Evolutionary conservation across 2,113 vertebrate species (phyloP), one percentile per base, ranked within the genome.

Genomic region (Recurvirostra avosetta): DNA sequence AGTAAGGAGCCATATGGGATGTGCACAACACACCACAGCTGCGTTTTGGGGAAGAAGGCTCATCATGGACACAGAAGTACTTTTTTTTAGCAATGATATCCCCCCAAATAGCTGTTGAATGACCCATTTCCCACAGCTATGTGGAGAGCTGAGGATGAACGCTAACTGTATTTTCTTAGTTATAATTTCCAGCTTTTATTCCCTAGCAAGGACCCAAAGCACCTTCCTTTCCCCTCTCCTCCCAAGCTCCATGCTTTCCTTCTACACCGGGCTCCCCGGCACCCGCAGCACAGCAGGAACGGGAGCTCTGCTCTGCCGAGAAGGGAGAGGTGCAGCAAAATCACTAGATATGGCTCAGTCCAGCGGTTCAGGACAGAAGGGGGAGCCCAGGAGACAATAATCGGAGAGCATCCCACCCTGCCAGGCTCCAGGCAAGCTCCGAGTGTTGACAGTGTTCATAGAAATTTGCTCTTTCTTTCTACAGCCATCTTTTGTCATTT

Each of bases 361-460:
- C 70, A 15, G 73, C 1, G 0, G n/a, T 78, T 95, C 62, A 56
- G 90, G 72, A 94, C 94, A 92, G 92, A 92, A 97, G 92, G 58
- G 96, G 92, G 95, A 97, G 93, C 94, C 50, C 94, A 55, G 94
- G 95, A 92, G 83, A 92, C 92, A 94, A 92, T 38, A 88, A 83
- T 79, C 5, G 0, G 82, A 90, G 86, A 66, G 78, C 50, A 62
- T 94, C 72, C 43, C 50, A 53, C 27, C 12, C 78, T 0, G 6
- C 47, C 5, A 2, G 34, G 58, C 67, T 92, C 36, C 36, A 9
- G 68, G 32, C 26, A 14, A 70, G 49, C 61, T 70, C 50, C 76
- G 36, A 19, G 3, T 75, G 10, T 65, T 53, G 29, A 49, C 1
- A 0, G 23, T 74, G 8, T 21, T 82, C 6, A 11, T 0, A 56